Conservation (phyloP, 2,113 vertebrate species). For the Syngnathus scovelli region DNA sequence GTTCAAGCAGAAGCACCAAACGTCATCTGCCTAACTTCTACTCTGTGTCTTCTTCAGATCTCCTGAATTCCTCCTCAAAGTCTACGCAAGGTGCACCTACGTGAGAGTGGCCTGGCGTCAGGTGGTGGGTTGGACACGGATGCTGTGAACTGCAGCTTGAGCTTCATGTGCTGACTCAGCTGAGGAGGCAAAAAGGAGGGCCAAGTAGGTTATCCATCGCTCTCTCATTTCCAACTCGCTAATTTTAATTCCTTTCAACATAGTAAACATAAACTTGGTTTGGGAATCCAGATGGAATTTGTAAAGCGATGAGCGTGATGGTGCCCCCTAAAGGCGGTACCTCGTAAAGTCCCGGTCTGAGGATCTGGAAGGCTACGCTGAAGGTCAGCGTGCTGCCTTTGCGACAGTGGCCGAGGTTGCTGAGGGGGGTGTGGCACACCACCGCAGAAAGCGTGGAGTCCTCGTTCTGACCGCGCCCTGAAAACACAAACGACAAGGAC, state of each 20-base stretch:
- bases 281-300: too few species aligned
- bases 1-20: too few species aligned
- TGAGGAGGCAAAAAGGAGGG: conserved; percentile 28
- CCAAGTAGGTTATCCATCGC: background rate
- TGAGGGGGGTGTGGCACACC: conserved; percentile 68
- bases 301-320: background rate
- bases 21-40: background rate
- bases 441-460: conserved; percentile 58
- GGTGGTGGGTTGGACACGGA: conserved; percentile 80
- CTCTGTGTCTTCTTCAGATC: too few species aligned
- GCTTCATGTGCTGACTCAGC: conserved; percentile 92
- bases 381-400: conserved; percentile 85
- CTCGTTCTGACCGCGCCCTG: conserved; percentile 58
- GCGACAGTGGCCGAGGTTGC: conserved; percentile 82
- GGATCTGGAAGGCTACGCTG: conserved; percentile 87
- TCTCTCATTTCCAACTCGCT: background rate
- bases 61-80: too few species aligned
- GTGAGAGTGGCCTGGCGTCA: conserved; percentile 80
- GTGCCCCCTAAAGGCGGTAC: conserved; percentile 46
- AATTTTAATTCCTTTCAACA: too few species aligned
- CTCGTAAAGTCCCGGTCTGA: conserved; percentile 85
- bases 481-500: background rate
- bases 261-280: too few species aligned
- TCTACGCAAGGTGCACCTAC: conserved; percentile 43
- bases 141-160: conserved; percentile 93